Percentiles rank a stretch among this genome's conserved stretches.
phyloP scores from a whole-genome alignment of 2,113 vertebrate genomes.

The Uria lomvia region DNA sequence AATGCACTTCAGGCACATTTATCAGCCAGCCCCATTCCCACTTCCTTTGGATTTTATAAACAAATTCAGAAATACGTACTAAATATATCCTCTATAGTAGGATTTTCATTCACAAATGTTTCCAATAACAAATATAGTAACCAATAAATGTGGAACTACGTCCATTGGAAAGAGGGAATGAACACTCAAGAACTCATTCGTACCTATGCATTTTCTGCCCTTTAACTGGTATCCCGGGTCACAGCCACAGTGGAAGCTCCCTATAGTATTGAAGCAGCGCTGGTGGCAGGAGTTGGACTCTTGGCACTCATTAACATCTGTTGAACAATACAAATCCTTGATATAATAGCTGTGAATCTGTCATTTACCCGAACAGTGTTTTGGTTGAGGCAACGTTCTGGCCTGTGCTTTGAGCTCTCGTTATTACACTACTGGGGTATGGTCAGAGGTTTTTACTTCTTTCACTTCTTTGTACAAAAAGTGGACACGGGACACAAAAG shows the following conservation, averaged over 20 bases:
- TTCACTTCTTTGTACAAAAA: background rate
- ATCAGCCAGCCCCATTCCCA: background rate
- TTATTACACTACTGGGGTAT: background rate
- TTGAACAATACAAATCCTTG: slow-evolving; percentile 27
- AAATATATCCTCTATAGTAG: background rate
- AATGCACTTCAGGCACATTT: background rate
- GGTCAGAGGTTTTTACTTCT: background rate
- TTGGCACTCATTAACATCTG: slow-evolving; percentile 95
- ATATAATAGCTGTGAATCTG: background rate
- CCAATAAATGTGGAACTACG: background rate
- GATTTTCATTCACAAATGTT: background rate
- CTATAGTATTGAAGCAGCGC: slow-evolving; percentile 89
- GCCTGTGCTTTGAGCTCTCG: background rate
- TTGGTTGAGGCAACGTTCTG: background rate
- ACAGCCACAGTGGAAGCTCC: slow-evolving; percentile 94
- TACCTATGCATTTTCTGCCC: slow-evolving; percentile 91
- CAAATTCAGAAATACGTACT: background rate
- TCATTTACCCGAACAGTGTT: background rate
- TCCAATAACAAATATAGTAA: background rate
- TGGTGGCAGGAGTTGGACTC: slow-evolving; percentile 91
- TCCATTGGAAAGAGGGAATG: background rate
- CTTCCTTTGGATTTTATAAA: background rate
- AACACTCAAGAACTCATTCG: background rate
- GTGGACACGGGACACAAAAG: background rate
- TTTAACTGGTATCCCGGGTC: slow-evolving; percentile 91